phyloP scores from a whole-genome alignment of 2,888 invertebrate species.

The Synanthedon formicaeformis region DNA sequence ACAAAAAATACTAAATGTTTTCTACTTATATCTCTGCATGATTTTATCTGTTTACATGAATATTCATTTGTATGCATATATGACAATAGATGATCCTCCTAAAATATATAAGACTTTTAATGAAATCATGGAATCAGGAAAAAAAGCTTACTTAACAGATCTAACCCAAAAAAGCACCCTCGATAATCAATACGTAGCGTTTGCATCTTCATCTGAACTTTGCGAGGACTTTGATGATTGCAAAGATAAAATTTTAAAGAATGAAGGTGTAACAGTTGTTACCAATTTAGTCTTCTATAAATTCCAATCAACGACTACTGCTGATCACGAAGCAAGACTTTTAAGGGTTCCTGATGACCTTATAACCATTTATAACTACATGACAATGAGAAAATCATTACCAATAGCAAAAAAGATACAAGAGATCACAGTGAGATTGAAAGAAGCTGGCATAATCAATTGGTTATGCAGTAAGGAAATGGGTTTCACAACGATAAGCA shows the following conservation, averaged over 20 bases:
- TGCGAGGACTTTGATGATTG: constrained; percentile 35
- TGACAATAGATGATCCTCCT: constrained; percentile 41
- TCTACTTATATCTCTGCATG: constrained; percentile 35
- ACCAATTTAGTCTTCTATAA: constrained; percentile 25
- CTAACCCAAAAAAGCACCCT: constrained; percentile 16
- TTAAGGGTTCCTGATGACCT: constrained; percentile 29
- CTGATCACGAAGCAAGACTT: constrained; percentile 38
- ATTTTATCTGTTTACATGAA: constrained; percentile 37
- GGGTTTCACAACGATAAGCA: constrained; percentile 30
- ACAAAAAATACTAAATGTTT: constrained; percentile 36
- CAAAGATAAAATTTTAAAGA: constrained; percentile 13
- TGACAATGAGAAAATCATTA: constrained; percentile 33
- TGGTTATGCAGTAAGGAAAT: constrained; percentile 14
- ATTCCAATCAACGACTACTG: constrained; percentile 32
- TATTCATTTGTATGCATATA: constrained; percentile 40
- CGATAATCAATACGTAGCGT: constrained; percentile 27
- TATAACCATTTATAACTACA: constrained; percentile 41
- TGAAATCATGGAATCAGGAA: constrained; percentile 32
- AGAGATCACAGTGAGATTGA: constrained; percentile 23
- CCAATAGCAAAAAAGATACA: constrained; percentile 21
- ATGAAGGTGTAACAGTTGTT: constrained; percentile 34
- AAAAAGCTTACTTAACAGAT: constrained; percentile 14
- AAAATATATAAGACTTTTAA: constrained; percentile 26
- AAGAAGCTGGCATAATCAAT: constrained; percentile 38
- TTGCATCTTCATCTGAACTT: constrained; percentile 16